A percentile compares a stretch with the other conserved stretches of the same genome.
These are phyloP conservation scores for Malurus melanocephalus DNA, from an alignment of 2,113 vertebrate species.

Conservation along the genomic window DNA sequence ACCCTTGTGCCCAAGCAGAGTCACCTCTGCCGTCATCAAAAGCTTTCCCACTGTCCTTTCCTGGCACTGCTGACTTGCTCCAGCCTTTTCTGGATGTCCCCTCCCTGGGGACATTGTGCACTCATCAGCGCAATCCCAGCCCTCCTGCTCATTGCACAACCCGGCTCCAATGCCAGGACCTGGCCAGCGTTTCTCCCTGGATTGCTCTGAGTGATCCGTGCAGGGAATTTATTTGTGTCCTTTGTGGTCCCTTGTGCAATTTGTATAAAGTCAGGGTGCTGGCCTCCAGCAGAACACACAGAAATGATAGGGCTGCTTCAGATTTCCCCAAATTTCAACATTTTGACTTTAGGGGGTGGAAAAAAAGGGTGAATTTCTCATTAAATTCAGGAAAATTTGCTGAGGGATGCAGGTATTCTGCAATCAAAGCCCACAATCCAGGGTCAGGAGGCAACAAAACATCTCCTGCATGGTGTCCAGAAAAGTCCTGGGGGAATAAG, in stretches of 20 bases:
- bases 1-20: background rate
- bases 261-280: background rate
- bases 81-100: background rate
- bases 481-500: background rate
- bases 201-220: fast-evolving
- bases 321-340: background rate
- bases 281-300: background rate
- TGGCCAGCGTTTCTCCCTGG: background rate
- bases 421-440: background rate
- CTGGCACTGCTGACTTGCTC: background rate
- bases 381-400: background rate
- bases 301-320: background rate
- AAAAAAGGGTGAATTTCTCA: background rate
- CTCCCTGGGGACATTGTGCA: background rate
- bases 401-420: background rate
- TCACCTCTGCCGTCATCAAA: background rate
- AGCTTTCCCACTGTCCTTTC: background rate
- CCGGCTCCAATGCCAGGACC: fast-evolving
- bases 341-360: background rate
- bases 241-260: background rate
- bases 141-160: background rate
- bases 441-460: background rate
- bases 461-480: background rate
- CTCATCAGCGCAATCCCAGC: background rate
- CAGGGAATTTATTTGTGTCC: background rate